These are phyloP conservation scores for Phortica okadai DNA, from an alignment of 2,888 invertebrate species.

Conservation along the genomic window DNA sequence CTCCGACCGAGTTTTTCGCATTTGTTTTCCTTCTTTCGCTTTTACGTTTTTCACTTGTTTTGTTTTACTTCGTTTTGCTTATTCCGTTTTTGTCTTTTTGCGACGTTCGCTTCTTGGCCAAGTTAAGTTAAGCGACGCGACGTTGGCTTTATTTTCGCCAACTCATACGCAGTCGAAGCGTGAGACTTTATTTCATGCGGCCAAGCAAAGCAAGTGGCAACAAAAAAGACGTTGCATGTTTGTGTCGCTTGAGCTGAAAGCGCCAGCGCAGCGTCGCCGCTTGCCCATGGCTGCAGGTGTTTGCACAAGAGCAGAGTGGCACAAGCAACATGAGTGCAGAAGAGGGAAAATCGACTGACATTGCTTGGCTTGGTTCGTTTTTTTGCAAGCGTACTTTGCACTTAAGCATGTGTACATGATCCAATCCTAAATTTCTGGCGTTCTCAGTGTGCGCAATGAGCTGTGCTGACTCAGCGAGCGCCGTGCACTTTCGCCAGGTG, in stretches of 20 bases:
- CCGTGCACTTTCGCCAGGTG: background rate
- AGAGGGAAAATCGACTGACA: background rate
- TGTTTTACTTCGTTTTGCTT: background rate
- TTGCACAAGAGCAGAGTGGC: slow-evolving; percentile 3
- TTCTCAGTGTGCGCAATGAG: too few species aligned
- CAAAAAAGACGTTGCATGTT: background rate
- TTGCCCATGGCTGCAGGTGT: slow-evolving; percentile 17
- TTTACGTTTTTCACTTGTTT: slow-evolving; percentile 24
- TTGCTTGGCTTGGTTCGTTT: background rate
- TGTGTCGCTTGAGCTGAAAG: background rate
- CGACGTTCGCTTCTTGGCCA: slow-evolving; percentile 1
- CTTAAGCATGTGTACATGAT: background rate
- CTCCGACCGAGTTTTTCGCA: slow-evolving; percentile 26
- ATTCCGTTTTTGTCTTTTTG: slow-evolving; percentile 6
- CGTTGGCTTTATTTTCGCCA: slow-evolving; percentile 43
- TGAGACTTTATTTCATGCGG: slow-evolving; percentile 70
- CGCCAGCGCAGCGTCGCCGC: slow-evolving; percentile 14
- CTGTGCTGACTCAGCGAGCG: background rate
- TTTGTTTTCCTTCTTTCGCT: slow-evolving; percentile 27
- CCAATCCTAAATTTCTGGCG: too few species aligned
- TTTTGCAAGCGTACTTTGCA: background rate
- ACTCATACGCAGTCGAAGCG: slow-evolving; percentile 70
- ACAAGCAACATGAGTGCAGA: background rate
- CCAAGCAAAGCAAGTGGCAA: slow-evolving; percentile 49
- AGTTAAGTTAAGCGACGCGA: slow-evolving; percentile 9